Conservation (phyloP, 1,140 invertebrate genomes). For the Solen grandis region DNA sequence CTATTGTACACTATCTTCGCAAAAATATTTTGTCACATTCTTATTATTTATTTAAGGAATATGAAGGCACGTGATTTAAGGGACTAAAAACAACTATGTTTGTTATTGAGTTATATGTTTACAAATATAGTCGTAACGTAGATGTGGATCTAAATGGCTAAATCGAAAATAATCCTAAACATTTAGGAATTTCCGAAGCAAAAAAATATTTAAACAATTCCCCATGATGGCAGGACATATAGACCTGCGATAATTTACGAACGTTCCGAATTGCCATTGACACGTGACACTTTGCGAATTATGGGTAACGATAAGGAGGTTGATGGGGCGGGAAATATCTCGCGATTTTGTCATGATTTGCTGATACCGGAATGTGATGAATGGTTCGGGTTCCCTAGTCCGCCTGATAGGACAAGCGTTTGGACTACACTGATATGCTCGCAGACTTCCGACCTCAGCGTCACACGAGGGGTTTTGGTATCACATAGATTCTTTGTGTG, state of each 20-base stretch:
- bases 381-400: background rate
- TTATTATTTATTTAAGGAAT: no score
- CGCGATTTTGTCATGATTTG: background rate
- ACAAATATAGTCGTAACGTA: background rate
- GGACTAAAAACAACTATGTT: no score
- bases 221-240: background rate
- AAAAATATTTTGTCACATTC: no score
- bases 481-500: no score
- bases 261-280: conserved; percentile 21
- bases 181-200: background rate
- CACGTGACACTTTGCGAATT: conserved; percentile 50
- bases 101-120: background rate
- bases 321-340: background rate
- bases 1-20: no score
- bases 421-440: background rate
- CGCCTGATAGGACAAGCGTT: background rate
- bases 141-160: background rate
- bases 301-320: conserved; percentile 29
- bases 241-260: conserved; percentile 8
- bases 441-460: background rate
- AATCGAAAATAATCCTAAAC: background rate
- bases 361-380: background rate
- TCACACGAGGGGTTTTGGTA: background rate
- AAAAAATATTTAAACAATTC: background rate
- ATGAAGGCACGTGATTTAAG: no score